Conservation (phyloP, 1,140 invertebrate species). For the Cotesia typhae region DNA sequence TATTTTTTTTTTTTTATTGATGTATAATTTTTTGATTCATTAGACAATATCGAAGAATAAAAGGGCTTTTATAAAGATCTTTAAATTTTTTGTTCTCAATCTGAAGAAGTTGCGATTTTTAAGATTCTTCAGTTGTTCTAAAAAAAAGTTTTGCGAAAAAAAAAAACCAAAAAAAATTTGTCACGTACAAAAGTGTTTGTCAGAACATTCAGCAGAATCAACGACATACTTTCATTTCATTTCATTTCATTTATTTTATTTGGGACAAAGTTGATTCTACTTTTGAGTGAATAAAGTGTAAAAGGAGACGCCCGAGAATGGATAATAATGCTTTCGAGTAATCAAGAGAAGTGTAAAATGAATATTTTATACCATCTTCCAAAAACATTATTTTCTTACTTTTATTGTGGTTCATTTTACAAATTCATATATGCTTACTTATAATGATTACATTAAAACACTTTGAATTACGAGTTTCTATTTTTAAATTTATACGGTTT, state of each 20-base stretch:
- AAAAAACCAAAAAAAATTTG: neutral
- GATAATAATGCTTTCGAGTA: constrained; percentile 23
- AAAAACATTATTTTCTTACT: constrained; percentile 29
- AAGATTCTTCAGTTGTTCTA: neutral
- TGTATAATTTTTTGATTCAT: no score
- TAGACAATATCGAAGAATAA: no score
- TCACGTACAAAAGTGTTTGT: constrained; percentile 1
- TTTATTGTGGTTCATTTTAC: constrained; percentile 5
- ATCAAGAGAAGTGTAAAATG: constrained; percentile 33
- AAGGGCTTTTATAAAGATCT: no score
- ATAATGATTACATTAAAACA: neutral
- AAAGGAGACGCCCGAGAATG: neutral
- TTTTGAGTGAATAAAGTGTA: constrained; percentile 13
- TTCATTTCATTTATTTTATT: constrained; percentile 12
- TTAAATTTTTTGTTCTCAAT: no score
- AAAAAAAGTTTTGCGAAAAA: neutral
- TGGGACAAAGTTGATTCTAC: constrained; percentile 17
- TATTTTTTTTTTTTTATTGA: no score
- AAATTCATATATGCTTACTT: neutral
- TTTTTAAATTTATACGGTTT: no score
- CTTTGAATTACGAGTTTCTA: neutral
- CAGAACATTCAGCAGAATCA: neutral
- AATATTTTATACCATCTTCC: constrained; percentile 32
- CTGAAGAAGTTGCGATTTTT: neutral
- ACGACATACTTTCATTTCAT: constrained; percentile 20